Evolutionary conservation across 2,888 invertebrate species (phyloP).

Genomic region (Pammene fasciana): DNA sequence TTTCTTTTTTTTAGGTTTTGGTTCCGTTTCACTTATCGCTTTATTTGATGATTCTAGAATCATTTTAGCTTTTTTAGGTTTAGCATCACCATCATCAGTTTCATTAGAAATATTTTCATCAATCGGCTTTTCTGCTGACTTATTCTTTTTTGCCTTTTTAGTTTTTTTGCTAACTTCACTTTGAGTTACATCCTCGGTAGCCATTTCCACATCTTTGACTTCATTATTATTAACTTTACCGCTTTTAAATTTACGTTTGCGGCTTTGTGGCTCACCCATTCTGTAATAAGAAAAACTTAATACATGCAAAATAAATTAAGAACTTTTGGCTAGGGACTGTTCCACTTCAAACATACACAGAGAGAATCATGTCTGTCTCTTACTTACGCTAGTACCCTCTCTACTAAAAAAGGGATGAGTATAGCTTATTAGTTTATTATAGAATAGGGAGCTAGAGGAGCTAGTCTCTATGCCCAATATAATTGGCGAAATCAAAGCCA

Average conservation of each 20-base stretch:
- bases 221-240: not conserved
- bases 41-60: not conserved
- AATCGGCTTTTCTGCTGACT: not conserved
- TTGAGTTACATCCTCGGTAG: not conserved
- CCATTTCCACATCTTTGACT: not conserved
- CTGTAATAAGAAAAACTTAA: not conserved
- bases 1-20: constrained; percentile 10
- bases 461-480: too few species aligned
- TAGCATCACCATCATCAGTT: not conserved
- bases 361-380: too few species aligned
- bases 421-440: too few species aligned
- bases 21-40: not conserved
- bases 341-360: too few species aligned
- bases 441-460: too few species aligned
- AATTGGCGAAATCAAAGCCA: too few species aligned
- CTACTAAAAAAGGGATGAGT: too few species aligned
- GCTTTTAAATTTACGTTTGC: constrained; percentile 12
- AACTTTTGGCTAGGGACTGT: too few species aligned
- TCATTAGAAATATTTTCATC: not conserved
- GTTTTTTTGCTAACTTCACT: not conserved
- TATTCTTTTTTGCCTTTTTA: constrained; percentile 9
- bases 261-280: constrained; percentile 22
- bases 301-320: too few species aligned
- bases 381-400: too few species aligned
- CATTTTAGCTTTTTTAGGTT: constrained; percentile 1